These are phyloP conservation scores for Hipposideros larvatus DNA, from an alignment of 2,797 vertebrate species.

Conservation along the genomic window DNA sequence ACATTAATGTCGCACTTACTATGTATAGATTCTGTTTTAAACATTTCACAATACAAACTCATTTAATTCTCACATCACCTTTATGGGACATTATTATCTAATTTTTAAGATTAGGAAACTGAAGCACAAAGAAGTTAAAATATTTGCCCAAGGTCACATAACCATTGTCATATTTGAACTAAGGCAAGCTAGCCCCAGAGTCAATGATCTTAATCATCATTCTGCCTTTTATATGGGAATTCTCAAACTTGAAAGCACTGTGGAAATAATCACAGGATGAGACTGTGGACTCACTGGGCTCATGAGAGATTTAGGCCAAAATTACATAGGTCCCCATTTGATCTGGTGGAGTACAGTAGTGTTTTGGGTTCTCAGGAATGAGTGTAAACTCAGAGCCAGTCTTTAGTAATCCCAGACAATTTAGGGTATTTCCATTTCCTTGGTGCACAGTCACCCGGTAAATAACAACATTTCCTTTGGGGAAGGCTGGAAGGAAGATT, in stretches of 20 bases:
- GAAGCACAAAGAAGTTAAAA: neutral
- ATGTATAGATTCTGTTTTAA: neutral
- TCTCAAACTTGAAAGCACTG: neutral
- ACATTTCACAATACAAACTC: neutral
- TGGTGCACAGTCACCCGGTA: neutral
- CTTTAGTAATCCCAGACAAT: slow-evolving; percentile 35
- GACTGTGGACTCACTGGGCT: neutral
- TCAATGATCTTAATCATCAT: neutral
- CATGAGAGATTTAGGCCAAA: neutral
- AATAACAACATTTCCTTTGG: neutral
- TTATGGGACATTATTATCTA: neutral
- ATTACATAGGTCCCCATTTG: neutral
- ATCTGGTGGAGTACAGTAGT: neutral
- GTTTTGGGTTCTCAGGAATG: slow-evolving; percentile 51
- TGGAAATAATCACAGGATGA: neutral
- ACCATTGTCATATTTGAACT: neutral
- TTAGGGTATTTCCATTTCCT: slow-evolving; percentile 47
- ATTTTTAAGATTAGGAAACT: neutral
- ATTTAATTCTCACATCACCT: neutral
- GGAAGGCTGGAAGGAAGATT: slow-evolving; percentile 14
- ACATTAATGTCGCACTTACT: neutral
- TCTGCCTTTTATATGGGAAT: neutral
- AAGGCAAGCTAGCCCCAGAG: neutral
- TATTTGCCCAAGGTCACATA: neutral
- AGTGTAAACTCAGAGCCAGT: neutral